A percentile compares a stretch with the other conserved stretches of the same genome.
Evolutionary conservation across 1,140 invertebrate species (phyloP).

Genomic region (Choristoneura fumiferana): DNA sequence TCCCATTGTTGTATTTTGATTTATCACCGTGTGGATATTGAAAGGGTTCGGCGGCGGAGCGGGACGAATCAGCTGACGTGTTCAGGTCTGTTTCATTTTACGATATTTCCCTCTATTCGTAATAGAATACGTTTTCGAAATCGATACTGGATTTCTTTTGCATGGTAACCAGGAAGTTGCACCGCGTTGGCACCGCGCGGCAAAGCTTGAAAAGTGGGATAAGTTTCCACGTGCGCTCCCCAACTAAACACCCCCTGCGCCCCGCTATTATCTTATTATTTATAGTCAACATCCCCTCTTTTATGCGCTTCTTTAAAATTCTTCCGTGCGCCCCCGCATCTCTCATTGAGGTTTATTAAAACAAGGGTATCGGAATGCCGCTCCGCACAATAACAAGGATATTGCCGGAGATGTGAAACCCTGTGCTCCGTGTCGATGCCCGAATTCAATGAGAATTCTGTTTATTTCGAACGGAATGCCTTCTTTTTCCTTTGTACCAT

Average conservation of each 20-base stretch:
- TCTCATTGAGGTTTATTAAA: slow-evolving; percentile 7
- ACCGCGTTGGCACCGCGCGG: no score
- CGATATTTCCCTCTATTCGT: no score
- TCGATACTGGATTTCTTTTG: no score
- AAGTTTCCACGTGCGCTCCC: not conserved
- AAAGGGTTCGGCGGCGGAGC: not conserved
- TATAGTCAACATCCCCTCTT: slow-evolving; percentile 14
- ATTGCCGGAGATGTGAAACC: no score
- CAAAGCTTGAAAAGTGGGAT: not conserved
- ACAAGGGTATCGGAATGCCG: slow-evolving; percentile 1
- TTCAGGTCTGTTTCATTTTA: not conserved
- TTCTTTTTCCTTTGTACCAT: no score
- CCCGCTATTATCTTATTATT: slow-evolving; percentile 17
- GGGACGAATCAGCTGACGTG: not conserved
- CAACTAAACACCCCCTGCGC: not conserved
- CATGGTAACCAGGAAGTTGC: no score
- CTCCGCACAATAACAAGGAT: no score
- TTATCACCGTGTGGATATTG: not conserved
- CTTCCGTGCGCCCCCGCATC: not conserved
- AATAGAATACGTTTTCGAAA: no score
- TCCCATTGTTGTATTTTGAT: no score
- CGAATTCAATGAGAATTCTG: no score
- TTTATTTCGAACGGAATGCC: no score
- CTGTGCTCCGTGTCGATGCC: no score
- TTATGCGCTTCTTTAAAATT: slow-evolving; percentile 9